Conservation (phyloP, 2,888 invertebrate genomes). For the Cosmorhoe ocellata region DNA sequence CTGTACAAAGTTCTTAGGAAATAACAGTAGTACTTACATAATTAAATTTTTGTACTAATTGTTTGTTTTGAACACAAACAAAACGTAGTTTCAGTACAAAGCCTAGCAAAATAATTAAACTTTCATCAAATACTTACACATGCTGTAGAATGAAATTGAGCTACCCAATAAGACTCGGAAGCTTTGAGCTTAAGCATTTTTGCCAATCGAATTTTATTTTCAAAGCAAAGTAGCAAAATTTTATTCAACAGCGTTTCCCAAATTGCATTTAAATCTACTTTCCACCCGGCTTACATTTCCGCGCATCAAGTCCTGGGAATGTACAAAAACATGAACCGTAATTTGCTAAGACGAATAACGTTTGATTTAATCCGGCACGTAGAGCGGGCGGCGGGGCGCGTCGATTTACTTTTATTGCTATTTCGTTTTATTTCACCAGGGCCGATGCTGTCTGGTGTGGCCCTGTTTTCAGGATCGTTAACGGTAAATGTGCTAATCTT, state of each 20-base stretch:
- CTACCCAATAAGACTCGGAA: conserved; percentile 11
- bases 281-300: conserved; percentile 59
- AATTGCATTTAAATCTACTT: conserved; percentile 63
- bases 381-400: conserved; percentile 59
- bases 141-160: conserved; percentile 9
- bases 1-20: too few relatives aligned
- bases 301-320: conserved; percentile 61
- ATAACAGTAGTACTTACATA: too few relatives aligned
- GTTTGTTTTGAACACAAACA: too few relatives aligned
- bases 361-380: conserved; percentile 80
- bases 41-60: too few relatives aligned
- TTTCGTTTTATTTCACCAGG: conserved; percentile 73
- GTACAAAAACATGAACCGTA: conserved; percentile 74
- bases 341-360: conserved; percentile 80
- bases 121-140: background rate
- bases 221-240: conserved; percentile 37
- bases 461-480: conserved; percentile 78
- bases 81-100: background rate
- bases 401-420: conserved; percentile 80
- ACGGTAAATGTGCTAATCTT: conserved; percentile 79
- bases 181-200: conserved; percentile 16
- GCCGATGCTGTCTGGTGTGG: conserved; percentile 66
- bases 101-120: conserved; percentile 7
- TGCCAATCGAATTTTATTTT: conserved; percentile 25
- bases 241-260: conserved; percentile 47